Evolutionary conservation across 2,888 invertebrate genomes (phyloP).

Genomic region (Lobophora halterata): DNA sequence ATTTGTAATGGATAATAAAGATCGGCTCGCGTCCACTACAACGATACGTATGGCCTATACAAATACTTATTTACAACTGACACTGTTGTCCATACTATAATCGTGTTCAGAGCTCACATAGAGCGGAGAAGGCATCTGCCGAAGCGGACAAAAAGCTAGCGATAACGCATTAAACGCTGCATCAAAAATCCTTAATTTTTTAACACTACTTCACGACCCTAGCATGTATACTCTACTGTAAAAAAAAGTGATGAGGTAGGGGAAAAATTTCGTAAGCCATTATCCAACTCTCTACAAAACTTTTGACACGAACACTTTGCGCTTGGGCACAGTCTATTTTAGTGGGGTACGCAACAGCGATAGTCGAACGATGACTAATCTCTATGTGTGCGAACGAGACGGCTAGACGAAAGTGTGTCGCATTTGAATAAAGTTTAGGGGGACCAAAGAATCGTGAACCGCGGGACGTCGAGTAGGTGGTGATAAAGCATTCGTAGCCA

Average conservation of each 20-base stretch:
- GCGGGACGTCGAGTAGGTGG: conserved; percentile 80
- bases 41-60: conserved; percentile 78
- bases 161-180: conserved; percentile 60
- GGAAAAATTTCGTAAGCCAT: conserved; percentile 80
- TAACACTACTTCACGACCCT: conserved; percentile 76
- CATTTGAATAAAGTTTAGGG: conserved; percentile 79
- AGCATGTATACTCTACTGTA: conserved; percentile 72
- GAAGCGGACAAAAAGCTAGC: conserved; percentile 55
- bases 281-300: conserved; percentile 74
- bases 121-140: conserved; percentile 68
- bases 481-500: conserved; percentile 79
- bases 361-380: conserved; percentile 53
- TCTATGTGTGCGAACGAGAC: conserved; percentile 58
- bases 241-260: conserved; percentile 77
- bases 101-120: conserved; percentile 65
- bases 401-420: conserved; percentile 70
- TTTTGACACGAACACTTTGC: conserved; percentile 80
- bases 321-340: conserved; percentile 81
- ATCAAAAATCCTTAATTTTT: conserved; percentile 66
- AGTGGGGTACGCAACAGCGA: conserved; percentile 70
- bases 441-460: conserved; percentile 72
- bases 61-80: conserved; percentile 81
- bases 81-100: conserved; percentile 74
- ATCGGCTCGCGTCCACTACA: conserved; percentile 59
- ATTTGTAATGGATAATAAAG: conserved; percentile 51